Evolutionary conservation across 2,888 invertebrate species (phyloP).

Genomic region (Eupithecia inturbata): DNA sequence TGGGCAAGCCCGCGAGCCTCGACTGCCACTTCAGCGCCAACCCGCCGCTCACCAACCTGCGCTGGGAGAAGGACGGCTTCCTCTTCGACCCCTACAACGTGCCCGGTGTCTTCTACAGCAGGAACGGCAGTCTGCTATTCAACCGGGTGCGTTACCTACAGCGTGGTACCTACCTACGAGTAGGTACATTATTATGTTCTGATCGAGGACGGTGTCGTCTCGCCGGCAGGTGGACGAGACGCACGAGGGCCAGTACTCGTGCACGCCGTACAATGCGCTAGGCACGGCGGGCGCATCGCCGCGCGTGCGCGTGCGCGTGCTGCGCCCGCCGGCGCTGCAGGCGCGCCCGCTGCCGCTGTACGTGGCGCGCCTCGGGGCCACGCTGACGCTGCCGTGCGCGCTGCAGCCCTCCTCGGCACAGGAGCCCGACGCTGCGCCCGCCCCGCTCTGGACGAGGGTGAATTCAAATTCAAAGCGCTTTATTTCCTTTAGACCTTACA

Average conservation of each 20-base stretch:
- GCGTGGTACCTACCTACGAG: no score
- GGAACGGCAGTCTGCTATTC: constrained; percentile 93
- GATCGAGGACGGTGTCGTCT: background rate
- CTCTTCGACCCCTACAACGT: constrained; percentile 95
- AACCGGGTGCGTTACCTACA: constrained; percentile 80
- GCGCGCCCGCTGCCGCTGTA: constrained; percentile 92
- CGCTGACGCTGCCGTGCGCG: constrained; percentile 92
- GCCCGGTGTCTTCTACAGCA: constrained; percentile 92
- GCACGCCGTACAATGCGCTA: constrained; percentile 95
- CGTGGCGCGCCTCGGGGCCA: constrained; percentile 91
- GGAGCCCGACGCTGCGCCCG: constrained; percentile 78
- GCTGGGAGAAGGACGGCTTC: constrained; percentile 97
- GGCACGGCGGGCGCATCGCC: constrained; percentile 94
- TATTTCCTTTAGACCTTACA: no score
- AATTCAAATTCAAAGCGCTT: no score
- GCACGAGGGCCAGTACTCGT: constrained; percentile 94
- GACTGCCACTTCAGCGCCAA: constrained; percentile 97
- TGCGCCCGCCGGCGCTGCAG: constrained; percentile 93
- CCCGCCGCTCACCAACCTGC: constrained; percentile 93
- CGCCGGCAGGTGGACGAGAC: constrained; percentile 87
- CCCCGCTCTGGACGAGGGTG: constrained; percentile 36
- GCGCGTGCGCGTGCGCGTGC: constrained; percentile 92
- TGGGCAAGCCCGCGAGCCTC: constrained; percentile 91
- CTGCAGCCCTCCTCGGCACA: constrained; percentile 17
- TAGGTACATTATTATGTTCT: no score